Conservation (phyloP, 23 tunicate species). For the Ascidia mentula region DNA sequence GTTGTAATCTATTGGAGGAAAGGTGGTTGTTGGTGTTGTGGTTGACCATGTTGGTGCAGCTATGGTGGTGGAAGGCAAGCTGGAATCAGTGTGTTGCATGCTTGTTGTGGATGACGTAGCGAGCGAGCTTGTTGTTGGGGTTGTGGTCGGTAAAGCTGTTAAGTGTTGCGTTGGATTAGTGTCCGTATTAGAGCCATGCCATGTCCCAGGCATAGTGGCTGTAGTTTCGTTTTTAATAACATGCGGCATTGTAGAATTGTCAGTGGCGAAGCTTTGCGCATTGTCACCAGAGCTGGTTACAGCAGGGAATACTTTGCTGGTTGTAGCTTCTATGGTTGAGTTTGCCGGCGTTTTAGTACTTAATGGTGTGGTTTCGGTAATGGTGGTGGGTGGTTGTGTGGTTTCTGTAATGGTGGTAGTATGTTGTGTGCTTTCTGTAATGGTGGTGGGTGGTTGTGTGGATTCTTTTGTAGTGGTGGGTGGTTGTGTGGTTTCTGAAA, state of each 20-base stretch:
- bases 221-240: background rate
- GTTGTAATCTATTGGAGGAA: background rate
- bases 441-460: background rate
- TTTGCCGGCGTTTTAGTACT: too few relatives aligned
- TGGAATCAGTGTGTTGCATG: background rate
- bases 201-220: background rate
- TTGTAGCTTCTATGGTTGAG: too few relatives aligned
- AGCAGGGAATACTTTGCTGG: too few relatives aligned
- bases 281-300: too few relatives aligned
- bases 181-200: background rate
- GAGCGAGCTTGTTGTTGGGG: background rate
- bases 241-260: too few relatives aligned
- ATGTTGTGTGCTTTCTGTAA: too few relatives aligned
- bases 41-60: background rate
- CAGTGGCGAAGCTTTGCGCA: too few relatives aligned
- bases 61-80: background rate
- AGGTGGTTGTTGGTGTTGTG: background rate
- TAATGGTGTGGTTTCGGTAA: too few relatives aligned
- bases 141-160: background rate
- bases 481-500: background rate
- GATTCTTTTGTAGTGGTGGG: background rate
- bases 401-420: too few relatives aligned
- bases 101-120: background rate
- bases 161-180: background rate
- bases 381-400: too few relatives aligned